These are phyloP conservation scores for Dermochelys coriacea DNA, from an alignment of 2,797 vertebrate genomes.

Conservation along the genomic window DNA sequence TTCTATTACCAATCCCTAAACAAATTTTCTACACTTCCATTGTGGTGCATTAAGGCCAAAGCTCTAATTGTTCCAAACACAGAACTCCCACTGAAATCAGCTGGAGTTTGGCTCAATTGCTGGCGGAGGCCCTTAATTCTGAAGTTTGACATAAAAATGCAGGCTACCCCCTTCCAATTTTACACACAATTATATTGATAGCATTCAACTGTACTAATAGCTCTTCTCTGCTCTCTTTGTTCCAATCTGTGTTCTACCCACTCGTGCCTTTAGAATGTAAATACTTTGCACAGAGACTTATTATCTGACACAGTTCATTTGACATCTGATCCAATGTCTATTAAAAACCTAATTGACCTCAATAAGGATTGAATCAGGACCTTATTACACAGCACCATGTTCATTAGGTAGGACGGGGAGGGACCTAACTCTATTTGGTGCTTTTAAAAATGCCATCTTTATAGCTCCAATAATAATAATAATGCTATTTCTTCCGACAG, in stretches of 20 bases:
- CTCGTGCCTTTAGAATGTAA: background rate
- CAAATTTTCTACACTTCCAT: background rate
- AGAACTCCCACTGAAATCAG: background rate
- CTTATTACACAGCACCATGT: background rate
- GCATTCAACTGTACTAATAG: background rate
- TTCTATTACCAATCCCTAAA: background rate
- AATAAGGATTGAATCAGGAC: slow-evolving; percentile 28
- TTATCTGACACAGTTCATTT: background rate
- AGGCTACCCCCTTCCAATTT: background rate
- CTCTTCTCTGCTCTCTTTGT: background rate
- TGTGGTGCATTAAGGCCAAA: rapidly evolving
- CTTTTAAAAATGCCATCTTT: slow-evolving; percentile 31
- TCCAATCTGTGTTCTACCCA: background rate
- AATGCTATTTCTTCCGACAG: slow-evolving; percentile 9
- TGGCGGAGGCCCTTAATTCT: rapidly evolving
- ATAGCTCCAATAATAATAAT: slow-evolving; percentile 24
- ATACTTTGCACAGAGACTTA: background rate
- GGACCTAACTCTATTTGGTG: background rate
- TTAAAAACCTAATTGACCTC: background rate
- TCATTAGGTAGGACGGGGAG: background rate
- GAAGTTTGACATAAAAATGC: rapidly evolving
- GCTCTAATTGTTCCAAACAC: rapidly evolving
- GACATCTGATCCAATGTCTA: background rate
- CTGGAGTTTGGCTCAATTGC: rapidly evolving
- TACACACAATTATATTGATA: background rate